phyloP scores from a whole-genome alignment of 2,113 vertebrate genomes.

The Gulo gulo region DNA sequence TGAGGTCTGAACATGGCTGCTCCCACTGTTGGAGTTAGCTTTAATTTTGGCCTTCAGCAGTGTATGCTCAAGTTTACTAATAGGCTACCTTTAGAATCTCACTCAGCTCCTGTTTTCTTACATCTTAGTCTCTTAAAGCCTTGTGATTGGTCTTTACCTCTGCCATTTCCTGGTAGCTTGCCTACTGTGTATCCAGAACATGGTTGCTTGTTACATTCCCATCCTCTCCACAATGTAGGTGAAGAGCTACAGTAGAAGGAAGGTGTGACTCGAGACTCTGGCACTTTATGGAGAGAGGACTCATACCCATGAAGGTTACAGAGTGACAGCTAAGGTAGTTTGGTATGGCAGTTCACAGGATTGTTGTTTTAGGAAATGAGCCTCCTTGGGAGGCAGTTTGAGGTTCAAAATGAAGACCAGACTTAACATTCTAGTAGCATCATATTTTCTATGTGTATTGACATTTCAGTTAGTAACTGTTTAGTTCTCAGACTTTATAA shows the following conservation, averaged over 20 bases:
- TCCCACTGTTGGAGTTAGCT: not conserved
- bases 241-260: not conserved
- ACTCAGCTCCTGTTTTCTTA: not conserved
- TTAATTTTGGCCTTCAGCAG: not conserved
- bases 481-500: not conserved
- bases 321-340: not conserved
- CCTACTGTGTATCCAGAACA: not conserved
- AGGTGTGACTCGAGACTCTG: not conserved
- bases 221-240: not conserved
- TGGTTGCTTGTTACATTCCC: not conserved
- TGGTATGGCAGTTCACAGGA: not conserved
- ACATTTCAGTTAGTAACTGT: not conserved
- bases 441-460: not conserved
- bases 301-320: not conserved
- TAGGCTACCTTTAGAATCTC: not conserved
- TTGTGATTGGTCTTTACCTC: not conserved
- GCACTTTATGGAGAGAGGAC: not conserved
- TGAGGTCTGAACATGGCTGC: not conserved
- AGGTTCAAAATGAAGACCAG: constrained; percentile 20
- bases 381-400: not conserved
- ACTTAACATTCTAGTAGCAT: not conserved
- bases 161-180: constrained; percentile 24
- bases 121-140: not conserved
- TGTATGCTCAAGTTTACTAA: constrained; percentile 2
- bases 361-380: not conserved